These are phyloP conservation scores for Pollenia amentaria DNA, from an alignment of 2,888 invertebrate species.

Conservation along the genomic window DNA sequence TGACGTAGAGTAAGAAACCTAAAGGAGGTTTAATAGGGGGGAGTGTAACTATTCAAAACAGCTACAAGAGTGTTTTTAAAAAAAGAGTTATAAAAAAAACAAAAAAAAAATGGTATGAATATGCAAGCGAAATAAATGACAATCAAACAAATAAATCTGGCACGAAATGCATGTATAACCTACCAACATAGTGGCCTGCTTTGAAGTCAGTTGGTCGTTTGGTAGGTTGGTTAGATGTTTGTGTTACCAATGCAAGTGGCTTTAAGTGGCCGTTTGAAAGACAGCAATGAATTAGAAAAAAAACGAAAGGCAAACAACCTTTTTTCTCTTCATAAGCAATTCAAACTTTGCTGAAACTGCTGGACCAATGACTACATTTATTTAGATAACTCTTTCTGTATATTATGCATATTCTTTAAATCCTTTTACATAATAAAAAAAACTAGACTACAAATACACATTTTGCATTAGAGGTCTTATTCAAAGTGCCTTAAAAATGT, in stretches of 20 bases:
- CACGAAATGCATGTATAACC: slow-evolving; percentile 74
- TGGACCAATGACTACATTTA: slow-evolving; percentile 14
- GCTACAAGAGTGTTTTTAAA: slow-evolving; percentile 13
- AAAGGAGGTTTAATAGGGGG: slow-evolving; percentile 4
- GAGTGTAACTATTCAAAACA: background rate
- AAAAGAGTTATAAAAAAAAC: background rate
- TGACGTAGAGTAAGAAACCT: slow-evolving; percentile 57
- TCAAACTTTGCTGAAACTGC: slow-evolving; percentile 31
- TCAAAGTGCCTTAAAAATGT: slow-evolving; percentile 60
- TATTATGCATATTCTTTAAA: slow-evolving; percentile 60
- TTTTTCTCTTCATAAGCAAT: slow-evolving; percentile 40
- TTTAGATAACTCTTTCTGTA: slow-evolving; percentile 16
- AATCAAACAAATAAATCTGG: slow-evolving; percentile 73
- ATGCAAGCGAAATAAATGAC: slow-evolving; percentile 36
- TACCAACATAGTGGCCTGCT: slow-evolving; percentile 74
- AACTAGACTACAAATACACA: slow-evolving; percentile 19
- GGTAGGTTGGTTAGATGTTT: background rate
- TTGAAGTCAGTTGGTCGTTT: slow-evolving; percentile 38
- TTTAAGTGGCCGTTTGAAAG: slow-evolving; percentile 69
- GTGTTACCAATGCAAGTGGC: slow-evolving; percentile 58
- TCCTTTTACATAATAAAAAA: slow-evolving; percentile 70
- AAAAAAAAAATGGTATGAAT: slow-evolving; percentile 48
- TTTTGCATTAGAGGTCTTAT: slow-evolving; percentile 50
- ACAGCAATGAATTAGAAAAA: slow-evolving; percentile 53
- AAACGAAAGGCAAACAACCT: slow-evolving; percentile 73